Evolutionary conservation across 2,113 vertebrate genomes (phyloP).

Genomic region (Zootoca vivipara): DNA sequence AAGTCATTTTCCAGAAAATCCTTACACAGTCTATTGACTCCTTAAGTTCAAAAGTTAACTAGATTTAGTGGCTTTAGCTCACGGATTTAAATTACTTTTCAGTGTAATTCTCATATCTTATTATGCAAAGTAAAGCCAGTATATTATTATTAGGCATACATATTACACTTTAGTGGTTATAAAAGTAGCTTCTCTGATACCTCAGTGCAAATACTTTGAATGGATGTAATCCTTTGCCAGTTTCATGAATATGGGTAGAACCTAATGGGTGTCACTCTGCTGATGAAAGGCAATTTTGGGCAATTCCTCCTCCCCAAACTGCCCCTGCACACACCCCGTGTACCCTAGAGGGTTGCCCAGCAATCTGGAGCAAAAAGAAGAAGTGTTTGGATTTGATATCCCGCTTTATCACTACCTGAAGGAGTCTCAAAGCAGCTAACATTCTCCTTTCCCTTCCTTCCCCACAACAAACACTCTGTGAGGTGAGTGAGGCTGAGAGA

Average conservation of each 20-base stretch:
- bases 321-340: too few relatives aligned
- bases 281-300: too few relatives aligned
- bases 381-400: too few relatives aligned
- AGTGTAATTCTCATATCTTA: background rate
- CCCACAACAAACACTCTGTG: too few relatives aligned
- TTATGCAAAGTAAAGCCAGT: background rate
- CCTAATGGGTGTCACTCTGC: too few relatives aligned
- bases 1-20: slow-evolving; percentile 48
- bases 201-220: background rate
- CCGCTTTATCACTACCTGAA: too few relatives aligned
- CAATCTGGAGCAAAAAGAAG: too few relatives aligned
- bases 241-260: background rate
- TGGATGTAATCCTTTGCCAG: background rate
- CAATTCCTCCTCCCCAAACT: too few relatives aligned
- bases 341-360: too few relatives aligned
- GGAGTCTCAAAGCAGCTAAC: too few relatives aligned
- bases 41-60: slow-evolving; percentile 36
- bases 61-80: slow-evolving; percentile 8
- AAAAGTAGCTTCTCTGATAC: background rate
- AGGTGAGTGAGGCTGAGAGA: too few relatives aligned
- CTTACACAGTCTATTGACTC: slow-evolving; percentile 21
- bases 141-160: background rate
- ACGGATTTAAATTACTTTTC: background rate
- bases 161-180: background rate
- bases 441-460: too few relatives aligned